Percentiles rank a stretch among this genome's conserved stretches.
Evolutionary conservation across 2,888 invertebrate genomes (phyloP).

Genomic region (Alcis repandata): DNA sequence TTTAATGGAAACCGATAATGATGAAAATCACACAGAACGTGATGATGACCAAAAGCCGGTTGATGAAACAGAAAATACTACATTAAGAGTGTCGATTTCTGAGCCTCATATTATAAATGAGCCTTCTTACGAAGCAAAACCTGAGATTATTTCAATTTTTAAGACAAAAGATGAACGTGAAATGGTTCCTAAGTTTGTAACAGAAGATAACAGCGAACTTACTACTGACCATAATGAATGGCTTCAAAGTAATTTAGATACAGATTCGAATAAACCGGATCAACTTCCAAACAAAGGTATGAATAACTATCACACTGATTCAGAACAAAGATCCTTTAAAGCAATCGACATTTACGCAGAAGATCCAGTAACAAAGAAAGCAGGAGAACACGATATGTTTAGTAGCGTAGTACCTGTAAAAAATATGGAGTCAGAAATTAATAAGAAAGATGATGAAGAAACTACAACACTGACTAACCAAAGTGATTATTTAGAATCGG

Average conservation of each 20-base stretch:
- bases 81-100: constrained; percentile 58
- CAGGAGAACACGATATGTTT: not conserved
- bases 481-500: not conserved
- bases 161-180: constrained; percentile 48
- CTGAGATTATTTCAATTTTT: constrained; percentile 65
- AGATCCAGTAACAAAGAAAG: constrained; percentile 52
- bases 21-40: constrained; percentile 38
- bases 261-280: constrained; percentile 37
- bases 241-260: constrained; percentile 58
- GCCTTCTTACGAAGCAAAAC: constrained; percentile 64
- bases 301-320: constrained; percentile 50
- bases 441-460: constrained; percentile 16
- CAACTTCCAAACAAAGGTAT: constrained; percentile 36
- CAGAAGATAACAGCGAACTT: constrained; percentile 44
- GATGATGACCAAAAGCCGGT: constrained; percentile 47
- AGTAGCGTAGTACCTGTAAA: not conserved
- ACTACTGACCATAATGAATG: constrained; percentile 63
- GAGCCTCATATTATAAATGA: constrained; percentile 64
- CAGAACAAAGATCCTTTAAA: constrained; percentile 68
- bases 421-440: constrained; percentile 6
- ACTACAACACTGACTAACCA: constrained; percentile 3
- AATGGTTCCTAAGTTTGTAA: constrained; percentile 25
- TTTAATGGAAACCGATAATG: not conserved
- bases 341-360: constrained; percentile 55
- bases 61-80: constrained; percentile 54